Conservation (phyloP, 2,113 vertebrate genomes). For the Gadus macrocephalus region DNA sequence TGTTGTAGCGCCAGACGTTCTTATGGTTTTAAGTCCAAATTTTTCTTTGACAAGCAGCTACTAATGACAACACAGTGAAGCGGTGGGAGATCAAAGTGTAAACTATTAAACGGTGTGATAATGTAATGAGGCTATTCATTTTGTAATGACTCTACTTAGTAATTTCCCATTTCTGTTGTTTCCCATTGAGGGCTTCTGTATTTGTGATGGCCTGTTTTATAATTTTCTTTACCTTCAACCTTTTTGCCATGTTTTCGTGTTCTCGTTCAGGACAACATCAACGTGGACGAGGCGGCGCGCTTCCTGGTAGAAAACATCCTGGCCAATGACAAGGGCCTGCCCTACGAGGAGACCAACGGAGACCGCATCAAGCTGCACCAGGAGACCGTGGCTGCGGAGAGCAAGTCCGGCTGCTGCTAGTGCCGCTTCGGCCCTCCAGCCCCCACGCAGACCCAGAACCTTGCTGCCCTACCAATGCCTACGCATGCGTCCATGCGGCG, state of each 20-base stretch:
- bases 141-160: too few species aligned
- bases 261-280: constrained; percentile 88
- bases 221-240: neutral
- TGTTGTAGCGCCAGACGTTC: too few species aligned
- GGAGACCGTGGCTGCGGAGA: constrained; percentile 77
- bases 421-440: constrained; percentile 21
- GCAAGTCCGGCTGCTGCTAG: constrained; percentile 92
- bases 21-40: too few species aligned
- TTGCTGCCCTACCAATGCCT: neutral
- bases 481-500: too few species aligned
- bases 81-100: too few species aligned
- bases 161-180: too few species aligned
- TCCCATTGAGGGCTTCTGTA: too few species aligned
- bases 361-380: constrained; percentile 85
- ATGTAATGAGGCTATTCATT: too few species aligned
- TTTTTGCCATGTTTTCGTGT: constrained; percentile 17
- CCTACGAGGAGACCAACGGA: constrained; percentile 83
- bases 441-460: constrained; percentile 13
- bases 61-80: too few species aligned
- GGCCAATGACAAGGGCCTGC: constrained; percentile 81
- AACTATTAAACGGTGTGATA: too few species aligned
- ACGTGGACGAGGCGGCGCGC: constrained; percentile 92
- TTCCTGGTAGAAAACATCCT: constrained; percentile 96
- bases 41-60: too few species aligned
- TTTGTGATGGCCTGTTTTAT: too few species aligned